phyloP scores from a whole-genome alignment of 1,140 invertebrate genomes.

The Chelonus insularis region DNA sequence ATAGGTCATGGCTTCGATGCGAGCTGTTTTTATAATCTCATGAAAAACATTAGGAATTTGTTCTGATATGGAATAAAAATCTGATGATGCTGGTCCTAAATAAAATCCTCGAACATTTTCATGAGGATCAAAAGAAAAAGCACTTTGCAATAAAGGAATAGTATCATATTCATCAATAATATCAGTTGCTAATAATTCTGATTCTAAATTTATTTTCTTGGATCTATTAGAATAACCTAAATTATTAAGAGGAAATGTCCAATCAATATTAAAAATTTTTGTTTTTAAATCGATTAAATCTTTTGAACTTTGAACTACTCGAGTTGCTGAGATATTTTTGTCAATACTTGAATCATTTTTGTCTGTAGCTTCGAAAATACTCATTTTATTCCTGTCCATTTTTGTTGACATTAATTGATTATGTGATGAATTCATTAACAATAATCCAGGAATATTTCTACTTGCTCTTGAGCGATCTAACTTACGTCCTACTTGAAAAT shows the following conservation, averaged over 20 bases:
- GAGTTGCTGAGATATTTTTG: not conserved
- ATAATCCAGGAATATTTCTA: too few relatives aligned
- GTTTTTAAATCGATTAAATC: not conserved
- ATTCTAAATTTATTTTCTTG: not conserved
- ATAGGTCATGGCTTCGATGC: not conserved
- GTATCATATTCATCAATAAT: slow-evolving; percentile 23
- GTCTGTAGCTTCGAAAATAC: too few relatives aligned
- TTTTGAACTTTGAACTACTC: too few relatives aligned
- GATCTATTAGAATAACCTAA: not conserved
- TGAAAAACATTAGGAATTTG: slow-evolving; percentile 19
- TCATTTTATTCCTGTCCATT: too few relatives aligned
- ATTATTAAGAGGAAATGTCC: slow-evolving; percentile 3
- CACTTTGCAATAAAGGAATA: slow-evolving; percentile 12
- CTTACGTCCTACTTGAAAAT: too few relatives aligned
- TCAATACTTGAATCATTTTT: not conserved
- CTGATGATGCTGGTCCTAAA: slow-evolving; percentile 13
- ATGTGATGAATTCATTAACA: too few relatives aligned
- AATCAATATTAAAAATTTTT: slow-evolving; percentile 5
- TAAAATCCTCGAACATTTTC: slow-evolving; percentile 19
- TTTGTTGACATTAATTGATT: too few relatives aligned
- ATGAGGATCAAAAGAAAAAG: slow-evolving; percentile 18
- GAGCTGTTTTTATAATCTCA: slow-evolving; percentile 29
- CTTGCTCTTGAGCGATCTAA: too few relatives aligned
- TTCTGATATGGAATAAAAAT: slow-evolving; percentile 22
- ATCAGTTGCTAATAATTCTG: not conserved